These are phyloP conservation scores for Strigamia transsilvanica DNA, from an alignment of 2,888 invertebrate species.

Conservation along the genomic window DNA sequence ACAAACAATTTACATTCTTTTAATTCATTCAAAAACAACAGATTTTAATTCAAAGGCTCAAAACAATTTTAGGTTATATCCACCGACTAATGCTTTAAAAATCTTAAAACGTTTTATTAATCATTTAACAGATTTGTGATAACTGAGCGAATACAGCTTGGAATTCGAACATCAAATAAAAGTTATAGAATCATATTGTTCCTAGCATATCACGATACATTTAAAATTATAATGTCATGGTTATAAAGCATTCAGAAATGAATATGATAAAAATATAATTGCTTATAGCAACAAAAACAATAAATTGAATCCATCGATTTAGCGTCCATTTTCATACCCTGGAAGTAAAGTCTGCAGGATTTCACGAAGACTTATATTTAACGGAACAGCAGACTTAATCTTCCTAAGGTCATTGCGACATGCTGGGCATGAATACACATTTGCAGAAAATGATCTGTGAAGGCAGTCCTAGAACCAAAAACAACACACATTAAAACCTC, in stretches of 20 bases:
- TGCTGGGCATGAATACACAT: constrained; percentile 73
- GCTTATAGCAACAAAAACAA: constrained; percentile 3
- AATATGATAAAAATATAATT: background rate
- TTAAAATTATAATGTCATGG: background rate
- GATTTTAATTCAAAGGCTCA: background rate
- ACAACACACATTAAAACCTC: constrained; percentile 33
- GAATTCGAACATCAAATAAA: background rate
- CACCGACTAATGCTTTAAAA: too few species aligned
- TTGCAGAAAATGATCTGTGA: constrained; percentile 73
- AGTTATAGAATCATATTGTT: background rate
- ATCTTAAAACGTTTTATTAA: too few species aligned
- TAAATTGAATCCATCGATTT: too few species aligned
- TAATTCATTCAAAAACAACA: background rate
- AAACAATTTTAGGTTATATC: background rate
- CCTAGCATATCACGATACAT: background rate
- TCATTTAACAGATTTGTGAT: too few species aligned
- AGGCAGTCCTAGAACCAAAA: constrained; percentile 70
- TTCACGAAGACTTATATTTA: constrained; percentile 70
- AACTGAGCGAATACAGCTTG: background rate
- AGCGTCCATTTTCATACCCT: constrained; percentile 71
- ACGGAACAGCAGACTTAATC: constrained; percentile 65
- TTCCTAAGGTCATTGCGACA: constrained; percentile 74
- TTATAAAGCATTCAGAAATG: background rate
- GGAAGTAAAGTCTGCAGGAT: constrained; percentile 73
- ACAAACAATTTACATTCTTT: background rate